phyloP scores from a whole-genome alignment of 1,140 invertebrate genomes.

The Zaprionus camerounensis region DNA sequence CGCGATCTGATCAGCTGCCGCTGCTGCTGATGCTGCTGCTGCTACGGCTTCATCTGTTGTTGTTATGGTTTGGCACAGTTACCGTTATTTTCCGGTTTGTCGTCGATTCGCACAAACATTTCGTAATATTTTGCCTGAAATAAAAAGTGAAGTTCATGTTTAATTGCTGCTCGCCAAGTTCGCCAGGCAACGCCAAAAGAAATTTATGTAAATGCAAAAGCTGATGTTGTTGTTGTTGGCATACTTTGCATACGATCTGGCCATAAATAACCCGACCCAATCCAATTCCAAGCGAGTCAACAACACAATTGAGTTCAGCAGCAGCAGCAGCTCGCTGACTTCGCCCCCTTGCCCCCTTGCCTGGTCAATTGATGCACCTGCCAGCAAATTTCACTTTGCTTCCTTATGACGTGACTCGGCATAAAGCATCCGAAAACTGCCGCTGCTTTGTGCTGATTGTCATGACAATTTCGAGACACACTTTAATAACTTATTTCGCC shows the following conservation, averaged over 20 bases:
- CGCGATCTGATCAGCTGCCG: constrained; percentile 53
- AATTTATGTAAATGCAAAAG: constrained; percentile 70
- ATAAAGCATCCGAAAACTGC: not conserved
- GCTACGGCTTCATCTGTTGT: constrained; percentile 42
- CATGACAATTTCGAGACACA: not conserved
- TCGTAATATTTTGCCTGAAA: constrained; percentile 54
- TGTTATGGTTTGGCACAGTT: constrained; percentile 65
- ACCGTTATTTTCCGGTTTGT: constrained; percentile 77
- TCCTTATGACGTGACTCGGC: constrained; percentile 31
- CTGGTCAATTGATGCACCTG: constrained; percentile 34
- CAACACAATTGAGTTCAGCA: constrained; percentile 18
- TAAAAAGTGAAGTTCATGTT: constrained; percentile 78
- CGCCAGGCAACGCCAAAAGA: constrained; percentile 40
- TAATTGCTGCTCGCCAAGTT: constrained; percentile 70
- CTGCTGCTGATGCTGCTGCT: constrained; percentile 12
- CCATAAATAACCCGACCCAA: constrained; percentile 50
- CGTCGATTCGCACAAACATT: constrained; percentile 30
- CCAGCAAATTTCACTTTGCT: constrained; percentile 26
- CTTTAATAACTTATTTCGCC: constrained; percentile 25
- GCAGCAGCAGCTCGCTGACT: not conserved
- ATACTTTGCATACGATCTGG: constrained; percentile 36
- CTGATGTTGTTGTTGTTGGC: not conserved
- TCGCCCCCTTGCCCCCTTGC: not conserved
- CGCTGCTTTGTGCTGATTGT: constrained; percentile 8
- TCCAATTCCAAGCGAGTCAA: constrained; percentile 13